Evolutionary conservation across 2,113 vertebrate species (phyloP).

Genomic region (Nymphicus hollandicus): DNA sequence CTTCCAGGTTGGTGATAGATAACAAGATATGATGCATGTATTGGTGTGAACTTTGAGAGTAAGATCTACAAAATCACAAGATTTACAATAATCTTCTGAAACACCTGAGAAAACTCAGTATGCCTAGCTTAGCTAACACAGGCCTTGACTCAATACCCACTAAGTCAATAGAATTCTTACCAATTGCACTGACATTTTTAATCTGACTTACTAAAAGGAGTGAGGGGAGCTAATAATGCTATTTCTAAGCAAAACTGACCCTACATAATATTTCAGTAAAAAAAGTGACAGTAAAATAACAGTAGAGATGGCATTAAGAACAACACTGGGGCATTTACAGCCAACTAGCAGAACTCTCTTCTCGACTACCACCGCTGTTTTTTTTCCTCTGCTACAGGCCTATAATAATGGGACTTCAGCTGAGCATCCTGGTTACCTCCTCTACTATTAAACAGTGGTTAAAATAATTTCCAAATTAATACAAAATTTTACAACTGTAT

Average conservation of each 20-base stretch:
- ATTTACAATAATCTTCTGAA: neutral
- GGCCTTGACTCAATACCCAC: neutral
- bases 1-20: neutral
- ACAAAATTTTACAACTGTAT: neutral
- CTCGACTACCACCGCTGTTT: neutral
- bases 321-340: neutral
- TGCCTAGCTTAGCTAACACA: neutral
- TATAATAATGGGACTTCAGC: neutral
- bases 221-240: neutral
- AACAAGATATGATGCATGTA: neutral
- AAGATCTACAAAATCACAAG: fast-evolving
- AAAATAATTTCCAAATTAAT: neutral
- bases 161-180: neutral
- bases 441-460: neutral
- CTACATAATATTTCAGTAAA: neutral
- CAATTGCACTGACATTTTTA: neutral
- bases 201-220: neutral
- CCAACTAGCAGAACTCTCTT: neutral
- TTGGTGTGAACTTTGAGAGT: neutral
- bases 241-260: neutral
- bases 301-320: neutral
- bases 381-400: neutral
- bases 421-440: neutral
- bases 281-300: neutral
- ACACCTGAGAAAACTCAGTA: neutral